Percentiles rank a stretch among this genome's conserved stretches.
Evolutionary conservation across 2,797 vertebrate genomes (phyloP).

Genomic region (Nyctibius grandis): DNA sequence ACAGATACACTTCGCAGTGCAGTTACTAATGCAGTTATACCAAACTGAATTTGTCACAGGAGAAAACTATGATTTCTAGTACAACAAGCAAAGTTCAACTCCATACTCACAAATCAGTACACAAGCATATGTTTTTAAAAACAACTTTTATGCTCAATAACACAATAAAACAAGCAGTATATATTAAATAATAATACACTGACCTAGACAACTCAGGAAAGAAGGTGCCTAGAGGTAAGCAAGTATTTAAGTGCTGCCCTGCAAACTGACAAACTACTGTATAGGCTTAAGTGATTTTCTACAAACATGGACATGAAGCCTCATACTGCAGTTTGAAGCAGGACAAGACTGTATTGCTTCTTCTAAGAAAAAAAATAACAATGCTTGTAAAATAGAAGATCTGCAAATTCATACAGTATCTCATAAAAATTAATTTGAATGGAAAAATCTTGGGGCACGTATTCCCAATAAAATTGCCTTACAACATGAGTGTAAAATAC

Average conservation of each 20-base stretch:
- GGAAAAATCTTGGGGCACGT: neutral
- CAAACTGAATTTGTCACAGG: neutral
- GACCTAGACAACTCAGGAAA: neutral
- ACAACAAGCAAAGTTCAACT: neutral
- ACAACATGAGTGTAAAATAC: neutral
- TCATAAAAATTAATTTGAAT: neutral
- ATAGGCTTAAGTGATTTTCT: neutral
- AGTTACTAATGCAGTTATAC: neutral
- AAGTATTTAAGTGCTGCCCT: neutral
- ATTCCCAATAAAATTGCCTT: neutral
- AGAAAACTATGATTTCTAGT: neutral
- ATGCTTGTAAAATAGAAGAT: neutral
- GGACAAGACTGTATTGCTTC: neutral
- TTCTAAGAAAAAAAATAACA: neutral
- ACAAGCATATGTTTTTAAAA: neutral
- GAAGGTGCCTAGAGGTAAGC: neutral
- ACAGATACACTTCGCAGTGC: neutral
- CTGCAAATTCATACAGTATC: neutral
- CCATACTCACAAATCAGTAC: neutral
- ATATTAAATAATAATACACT: neutral
- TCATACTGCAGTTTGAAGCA: neutral
- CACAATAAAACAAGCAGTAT: neutral
- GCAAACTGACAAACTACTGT: neutral
- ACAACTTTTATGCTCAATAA: neutral
- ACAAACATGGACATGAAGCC: accelerated